A percentile compares a stretch with the other conserved stretches of the same genome.
phyloP scores from a whole-genome alignment of 2,888 invertebrate genomes.

The Arge pagana region DNA sequence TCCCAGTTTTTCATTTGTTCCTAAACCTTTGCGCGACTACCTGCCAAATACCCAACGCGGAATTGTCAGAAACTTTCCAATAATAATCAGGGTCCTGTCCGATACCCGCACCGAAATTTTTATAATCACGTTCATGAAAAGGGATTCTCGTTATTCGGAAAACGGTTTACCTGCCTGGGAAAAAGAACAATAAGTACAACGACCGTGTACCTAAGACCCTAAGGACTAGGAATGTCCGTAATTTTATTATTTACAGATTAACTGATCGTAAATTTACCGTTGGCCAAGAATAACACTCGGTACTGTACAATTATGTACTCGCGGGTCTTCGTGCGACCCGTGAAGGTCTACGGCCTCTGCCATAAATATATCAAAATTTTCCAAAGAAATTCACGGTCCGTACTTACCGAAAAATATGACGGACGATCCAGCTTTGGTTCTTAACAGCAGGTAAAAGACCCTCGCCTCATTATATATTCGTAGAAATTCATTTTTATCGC shows the following conservation, averaged over 20 bases:
- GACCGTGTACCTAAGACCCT: too few species aligned
- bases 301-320: too few species aligned
- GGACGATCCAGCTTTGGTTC: too few species aligned
- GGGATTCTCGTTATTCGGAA: slow-evolving; percentile 3
- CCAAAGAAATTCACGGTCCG: slow-evolving; percentile 1
- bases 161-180: background rate
- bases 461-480: too few species aligned
- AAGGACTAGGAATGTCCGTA: too few species aligned
- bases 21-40: slow-evolving; percentile 2
- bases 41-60: slow-evolving; percentile 6
- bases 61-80: slow-evolving; percentile 7
- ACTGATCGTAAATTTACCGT: slow-evolving; percentile 9
- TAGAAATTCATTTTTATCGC: too few species aligned
- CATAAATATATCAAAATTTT: slow-evolving; percentile 15
- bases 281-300: too few species aligned
- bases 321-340: too few species aligned
- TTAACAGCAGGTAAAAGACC: too few species aligned
- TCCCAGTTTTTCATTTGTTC: slow-evolving; percentile 1
- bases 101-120: slow-evolving; percentile 1
- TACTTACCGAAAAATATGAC: slow-evolving; percentile 6
- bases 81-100: background rate
- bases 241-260: slow-evolving; percentile 13
- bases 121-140: slow-evolving; percentile 8
- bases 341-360: background rate
- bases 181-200: background rate